Percentiles rank a stretch among this genome's conserved stretches.
These are phyloP conservation scores for Calidris pugnax DNA, from an alignment of 2,113 vertebrate genomes.

Conservation along the genomic window DNA sequence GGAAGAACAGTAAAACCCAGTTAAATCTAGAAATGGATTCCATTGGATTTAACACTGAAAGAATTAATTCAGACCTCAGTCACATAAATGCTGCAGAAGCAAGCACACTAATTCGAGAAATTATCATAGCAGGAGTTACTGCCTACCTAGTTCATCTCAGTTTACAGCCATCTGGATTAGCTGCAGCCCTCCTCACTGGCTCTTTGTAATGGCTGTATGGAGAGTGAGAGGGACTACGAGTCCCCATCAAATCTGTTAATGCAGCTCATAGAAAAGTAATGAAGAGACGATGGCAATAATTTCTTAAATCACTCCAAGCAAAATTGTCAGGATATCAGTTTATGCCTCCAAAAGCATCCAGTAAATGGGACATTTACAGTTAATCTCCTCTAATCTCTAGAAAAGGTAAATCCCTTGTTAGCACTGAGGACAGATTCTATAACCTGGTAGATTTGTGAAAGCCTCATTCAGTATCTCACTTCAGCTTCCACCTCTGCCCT, in stretches of 20 bases:
- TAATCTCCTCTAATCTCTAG: constrained; percentile 1
- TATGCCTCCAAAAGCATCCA: not conserved
- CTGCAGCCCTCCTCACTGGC: not conserved
- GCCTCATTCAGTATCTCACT: not conserved
- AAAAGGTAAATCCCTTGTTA: not conserved
- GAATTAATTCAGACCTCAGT: not conserved
- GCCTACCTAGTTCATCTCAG: not conserved
- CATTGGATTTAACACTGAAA: not conserved
- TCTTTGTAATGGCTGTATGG: not conserved
- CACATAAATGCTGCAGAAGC: not conserved
- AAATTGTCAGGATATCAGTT: not conserved
- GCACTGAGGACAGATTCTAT: not conserved
- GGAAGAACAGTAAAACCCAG: not conserved
- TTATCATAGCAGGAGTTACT: not conserved
- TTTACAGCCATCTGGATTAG: not conserved
- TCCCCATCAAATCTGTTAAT: not conserved
- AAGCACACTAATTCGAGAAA: not conserved
- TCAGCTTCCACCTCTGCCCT: not conserved
- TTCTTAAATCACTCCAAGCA: not conserved
- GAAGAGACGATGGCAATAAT: not conserved
- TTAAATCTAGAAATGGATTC: not conserved
- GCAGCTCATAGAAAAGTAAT: not conserved
- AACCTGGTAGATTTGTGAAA: not conserved
- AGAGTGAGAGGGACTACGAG: not conserved
- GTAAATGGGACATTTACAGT: not conserved